Percentiles rank a stretch among this genome's conserved stretches.
phyloP scores from a whole-genome alignment of 2,113 vertebrate genomes.

The Sphyrna mokarran region DNA sequence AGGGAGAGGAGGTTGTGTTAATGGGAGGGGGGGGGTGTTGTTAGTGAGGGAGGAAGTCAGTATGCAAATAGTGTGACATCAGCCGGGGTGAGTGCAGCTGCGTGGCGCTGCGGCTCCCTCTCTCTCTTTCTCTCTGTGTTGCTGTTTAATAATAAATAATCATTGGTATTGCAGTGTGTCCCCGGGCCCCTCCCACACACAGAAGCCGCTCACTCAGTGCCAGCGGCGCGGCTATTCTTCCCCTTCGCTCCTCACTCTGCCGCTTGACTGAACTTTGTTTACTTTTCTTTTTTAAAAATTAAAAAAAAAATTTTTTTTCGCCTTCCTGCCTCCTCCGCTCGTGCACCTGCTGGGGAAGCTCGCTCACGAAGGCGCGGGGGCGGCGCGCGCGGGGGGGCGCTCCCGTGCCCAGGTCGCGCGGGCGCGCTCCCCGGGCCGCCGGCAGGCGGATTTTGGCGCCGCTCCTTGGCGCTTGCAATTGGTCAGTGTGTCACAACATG shows the following conservation, averaged over 20 bases:
- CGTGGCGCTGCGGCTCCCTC: neutral
- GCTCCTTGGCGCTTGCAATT: neutral
- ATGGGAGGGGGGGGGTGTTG: no score
- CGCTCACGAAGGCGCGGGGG: neutral
- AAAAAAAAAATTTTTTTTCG: neutral
- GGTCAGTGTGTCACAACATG: neutral
- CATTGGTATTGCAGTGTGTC: no score
- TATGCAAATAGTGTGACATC: slow-evolving; percentile 32
- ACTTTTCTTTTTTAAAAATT: neutral
- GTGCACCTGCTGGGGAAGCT: neutral
- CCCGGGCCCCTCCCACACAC: no score
- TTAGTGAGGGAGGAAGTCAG: neutral
- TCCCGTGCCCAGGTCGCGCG: neutral
- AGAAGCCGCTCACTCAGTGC: no score
- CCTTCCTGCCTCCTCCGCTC: neutral
- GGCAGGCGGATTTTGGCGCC: neutral
- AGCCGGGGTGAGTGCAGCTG: neutral
- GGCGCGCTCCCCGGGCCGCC: no score
- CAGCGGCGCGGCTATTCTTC: no score
- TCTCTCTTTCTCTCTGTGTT: neutral
- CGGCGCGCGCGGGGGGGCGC: no score
- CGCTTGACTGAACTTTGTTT: neutral
- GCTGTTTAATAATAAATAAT: no score
- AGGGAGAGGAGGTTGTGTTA: no score
- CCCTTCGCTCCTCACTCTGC: no score